These are phyloP conservation scores for Lerista edwardsae DNA, from an alignment of 2,797 vertebrate species.

Conservation along the genomic window DNA sequence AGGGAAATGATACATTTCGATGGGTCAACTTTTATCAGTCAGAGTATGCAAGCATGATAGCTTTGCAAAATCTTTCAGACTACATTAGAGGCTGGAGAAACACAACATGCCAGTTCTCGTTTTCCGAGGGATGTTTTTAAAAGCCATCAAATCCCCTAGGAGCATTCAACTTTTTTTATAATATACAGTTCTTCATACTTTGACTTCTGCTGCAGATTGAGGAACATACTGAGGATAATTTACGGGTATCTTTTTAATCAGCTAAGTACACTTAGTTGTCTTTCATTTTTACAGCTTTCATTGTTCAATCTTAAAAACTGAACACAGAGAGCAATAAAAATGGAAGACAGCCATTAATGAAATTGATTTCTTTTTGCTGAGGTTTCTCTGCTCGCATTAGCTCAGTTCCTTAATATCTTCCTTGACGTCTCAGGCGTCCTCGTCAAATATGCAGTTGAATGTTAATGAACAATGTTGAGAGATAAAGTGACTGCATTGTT, in stretches of 20 bases:
- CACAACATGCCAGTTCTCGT: slow-evolving; percentile 24
- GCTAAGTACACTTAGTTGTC: slow-evolving; percentile 27
- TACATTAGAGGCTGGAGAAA: slow-evolving; percentile 11
- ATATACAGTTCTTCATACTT: slow-evolving; percentile 21
- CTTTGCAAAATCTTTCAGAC: not conserved
- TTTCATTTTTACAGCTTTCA: slow-evolving; percentile 40
- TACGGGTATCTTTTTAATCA: slow-evolving; percentile 10
- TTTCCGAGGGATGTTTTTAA: slow-evolving; percentile 4
- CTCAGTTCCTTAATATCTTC: slow-evolving; percentile 26
- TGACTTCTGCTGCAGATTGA: slow-evolving; percentile 19
- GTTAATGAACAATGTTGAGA: slow-evolving; percentile 1
- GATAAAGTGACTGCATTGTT: not conserved
- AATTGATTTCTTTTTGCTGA: not conserved
- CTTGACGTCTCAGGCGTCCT: not conserved
- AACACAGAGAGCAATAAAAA: slow-evolving; percentile 4
- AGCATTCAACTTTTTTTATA: slow-evolving; percentile 15
- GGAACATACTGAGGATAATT: slow-evolving; percentile 17
- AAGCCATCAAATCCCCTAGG: slow-evolving; percentile 23
- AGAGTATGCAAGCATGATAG: not conserved
- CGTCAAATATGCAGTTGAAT: slow-evolving; percentile 7
- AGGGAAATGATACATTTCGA: not conserved
- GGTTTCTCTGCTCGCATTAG: not conserved
- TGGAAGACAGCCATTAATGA: not conserved
- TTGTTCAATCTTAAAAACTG: slow-evolving; percentile 24
- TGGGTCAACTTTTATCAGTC: not conserved